phyloP scores from a whole-genome alignment of 2,888 invertebrate genomes.

The Therioaphis trifolii region DNA sequence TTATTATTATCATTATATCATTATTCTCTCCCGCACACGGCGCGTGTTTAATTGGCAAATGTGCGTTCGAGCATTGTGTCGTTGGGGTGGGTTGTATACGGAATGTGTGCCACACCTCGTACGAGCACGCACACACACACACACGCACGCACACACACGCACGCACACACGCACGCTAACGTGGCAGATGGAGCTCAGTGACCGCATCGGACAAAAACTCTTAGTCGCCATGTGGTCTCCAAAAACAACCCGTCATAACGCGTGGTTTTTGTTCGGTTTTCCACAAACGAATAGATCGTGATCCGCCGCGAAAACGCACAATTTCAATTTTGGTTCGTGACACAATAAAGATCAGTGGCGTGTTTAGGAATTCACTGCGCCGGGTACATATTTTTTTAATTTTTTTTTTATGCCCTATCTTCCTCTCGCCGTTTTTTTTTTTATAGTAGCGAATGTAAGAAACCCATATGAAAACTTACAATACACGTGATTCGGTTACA shows the following conservation, averaged over 20 bases:
- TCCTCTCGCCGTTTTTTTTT: too few species aligned
- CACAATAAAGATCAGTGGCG: too few species aligned
- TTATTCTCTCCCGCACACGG: background rate
- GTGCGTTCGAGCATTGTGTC: constrained; percentile 39
- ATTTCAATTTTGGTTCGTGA: background rate
- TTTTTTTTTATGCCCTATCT: too few species aligned
- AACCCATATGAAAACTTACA: too few species aligned
- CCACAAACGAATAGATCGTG: background rate
- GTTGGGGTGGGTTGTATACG: constrained; percentile 27
- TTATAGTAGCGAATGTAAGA: too few species aligned
- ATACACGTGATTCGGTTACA: too few species aligned
- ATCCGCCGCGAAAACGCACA: background rate
- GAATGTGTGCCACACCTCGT: constrained; percentile 15
- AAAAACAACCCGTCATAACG: constrained; percentile 8
- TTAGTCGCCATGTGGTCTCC: constrained; percentile 51
- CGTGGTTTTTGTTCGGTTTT: constrained; percentile 41
- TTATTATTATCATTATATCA: constrained; percentile 5
- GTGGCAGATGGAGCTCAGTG: constrained; percentile 51
- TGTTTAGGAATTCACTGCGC: too few species aligned
- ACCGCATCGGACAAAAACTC: constrained; percentile 14
- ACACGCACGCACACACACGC: background rate
- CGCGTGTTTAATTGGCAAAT: constrained; percentile 51
- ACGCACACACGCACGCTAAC: background rate
- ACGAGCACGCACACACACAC: too few species aligned
- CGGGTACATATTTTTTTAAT: too few species aligned